These are phyloP conservation scores for Salticus scenicus DNA, from an alignment of 2,888 invertebrate species.

Conservation along the genomic window DNA sequence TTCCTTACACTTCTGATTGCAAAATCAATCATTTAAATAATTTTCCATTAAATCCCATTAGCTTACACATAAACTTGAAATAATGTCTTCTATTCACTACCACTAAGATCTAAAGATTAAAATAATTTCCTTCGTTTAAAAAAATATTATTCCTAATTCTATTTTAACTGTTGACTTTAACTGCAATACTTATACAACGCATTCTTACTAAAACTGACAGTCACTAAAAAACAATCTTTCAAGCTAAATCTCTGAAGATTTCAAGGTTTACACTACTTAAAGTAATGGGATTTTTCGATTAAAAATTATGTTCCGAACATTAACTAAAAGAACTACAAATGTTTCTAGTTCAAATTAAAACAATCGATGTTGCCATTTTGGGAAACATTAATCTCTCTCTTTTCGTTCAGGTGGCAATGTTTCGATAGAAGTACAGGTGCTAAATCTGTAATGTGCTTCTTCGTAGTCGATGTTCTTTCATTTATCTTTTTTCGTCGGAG, in stretches of 20 bases:
- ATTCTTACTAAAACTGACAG: no score
- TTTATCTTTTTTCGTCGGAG: neutral
- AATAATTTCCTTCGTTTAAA: no score
- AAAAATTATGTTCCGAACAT: neutral
- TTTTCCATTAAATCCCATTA: no score
- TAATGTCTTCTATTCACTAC: no score
- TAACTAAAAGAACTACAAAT: neutral
- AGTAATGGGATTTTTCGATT: neutral
- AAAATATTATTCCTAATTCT: no score
- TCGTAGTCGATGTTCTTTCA: neutral
- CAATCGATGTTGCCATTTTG: conserved; percentile 1
- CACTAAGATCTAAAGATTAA: no score
- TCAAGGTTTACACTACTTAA: neutral
- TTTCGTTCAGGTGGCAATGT: neutral
- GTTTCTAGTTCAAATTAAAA: neutral
- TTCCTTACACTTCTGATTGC: no score
- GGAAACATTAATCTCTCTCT: conserved; percentile 8
- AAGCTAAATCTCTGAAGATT: neutral
- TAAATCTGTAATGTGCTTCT: neutral
- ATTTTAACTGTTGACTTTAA: no score
- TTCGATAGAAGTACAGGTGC: neutral
- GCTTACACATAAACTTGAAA: no score
- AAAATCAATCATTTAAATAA: no score
- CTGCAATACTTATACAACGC: no score
- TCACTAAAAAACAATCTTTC: no score